Percentiles rank a stretch among this genome's conserved stretches.
These are phyloP conservation scores for Dromococcyx pavoninus DNA, from an alignment of 2,797 vertebrate genomes.

Conservation along the genomic window DNA sequence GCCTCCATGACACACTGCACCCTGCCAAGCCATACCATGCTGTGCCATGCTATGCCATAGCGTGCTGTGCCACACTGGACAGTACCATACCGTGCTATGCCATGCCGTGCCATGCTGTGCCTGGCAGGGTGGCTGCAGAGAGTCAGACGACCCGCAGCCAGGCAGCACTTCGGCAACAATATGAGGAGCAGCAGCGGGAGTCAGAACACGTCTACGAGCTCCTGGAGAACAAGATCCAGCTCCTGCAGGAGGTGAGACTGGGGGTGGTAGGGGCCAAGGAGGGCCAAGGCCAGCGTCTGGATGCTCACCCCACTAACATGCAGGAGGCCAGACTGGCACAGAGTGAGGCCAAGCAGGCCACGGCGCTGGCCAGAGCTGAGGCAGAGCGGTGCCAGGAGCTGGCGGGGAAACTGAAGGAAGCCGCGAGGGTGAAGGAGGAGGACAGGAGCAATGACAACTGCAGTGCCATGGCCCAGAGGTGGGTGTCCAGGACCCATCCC, in stretches of 20 bases:
- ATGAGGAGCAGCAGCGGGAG: slow-evolving; percentile 83
- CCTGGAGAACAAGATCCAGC: slow-evolving; percentile 86
- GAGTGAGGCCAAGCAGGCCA: slow-evolving; percentile 80
- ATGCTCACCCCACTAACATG: not conserved
- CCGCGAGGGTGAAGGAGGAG: slow-evolving; percentile 58
- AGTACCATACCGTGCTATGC: not conserved
- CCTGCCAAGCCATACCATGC: fast-evolving
- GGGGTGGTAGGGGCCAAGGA: fast-evolving
- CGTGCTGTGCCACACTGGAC: fast-evolving
- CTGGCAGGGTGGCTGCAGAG: slow-evolving; percentile 78
- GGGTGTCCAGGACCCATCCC: not conserved
- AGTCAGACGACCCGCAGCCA: slow-evolving; percentile 81
- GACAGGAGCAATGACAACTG: slow-evolving; percentile 46
- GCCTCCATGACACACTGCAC: fast-evolving
- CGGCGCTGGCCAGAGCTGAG: slow-evolving; percentile 79
- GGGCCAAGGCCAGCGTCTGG: fast-evolving
- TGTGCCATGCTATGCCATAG: fast-evolving
- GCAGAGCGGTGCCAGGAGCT: slow-evolving; percentile 80
- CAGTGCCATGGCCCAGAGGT: slow-evolving; percentile 74
- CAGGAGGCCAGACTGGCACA: slow-evolving; percentile 87
- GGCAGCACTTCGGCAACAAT: slow-evolving; percentile 78
- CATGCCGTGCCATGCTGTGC: fast-evolving
- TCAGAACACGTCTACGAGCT: slow-evolving; percentile 83
- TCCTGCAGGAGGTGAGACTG: slow-evolving; percentile 83
- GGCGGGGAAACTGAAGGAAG: slow-evolving; percentile 78